Percentiles rank a stretch among this genome's conserved stretches.
phyloP scores from a whole-genome alignment of 2,797 vertebrate species.

The Leptatherina wallacei region DNA sequence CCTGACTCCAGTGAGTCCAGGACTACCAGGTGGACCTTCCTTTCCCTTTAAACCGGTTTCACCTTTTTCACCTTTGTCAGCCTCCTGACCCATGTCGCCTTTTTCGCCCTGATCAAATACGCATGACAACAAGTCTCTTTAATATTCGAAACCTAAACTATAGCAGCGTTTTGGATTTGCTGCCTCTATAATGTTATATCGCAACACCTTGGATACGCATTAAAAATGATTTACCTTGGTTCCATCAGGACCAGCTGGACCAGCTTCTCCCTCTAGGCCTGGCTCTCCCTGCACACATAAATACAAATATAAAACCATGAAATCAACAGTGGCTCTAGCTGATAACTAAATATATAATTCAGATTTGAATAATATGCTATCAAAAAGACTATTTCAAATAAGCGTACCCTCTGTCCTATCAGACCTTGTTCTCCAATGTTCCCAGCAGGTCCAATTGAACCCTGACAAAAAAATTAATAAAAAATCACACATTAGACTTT shows the following conservation, averaged over 20 bases:
- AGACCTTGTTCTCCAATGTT: slow-evolving; percentile 92
- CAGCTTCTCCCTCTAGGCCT: slow-evolving; percentile 92
- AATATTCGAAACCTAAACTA: not conserved
- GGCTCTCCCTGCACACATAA: slow-evolving; percentile 86
- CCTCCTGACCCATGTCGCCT: slow-evolving; percentile 92
- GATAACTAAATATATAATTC: not conserved
- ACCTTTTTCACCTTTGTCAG: slow-evolving; percentile 92
- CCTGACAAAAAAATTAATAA: slow-evolving; percentile 79
- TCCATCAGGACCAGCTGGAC: slow-evolving; percentile 88
- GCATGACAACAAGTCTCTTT: slow-evolving; percentile 2
- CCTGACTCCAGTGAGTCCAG: slow-evolving; percentile 90
- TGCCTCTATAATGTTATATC: not conserved
- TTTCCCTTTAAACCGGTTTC: slow-evolving; percentile 91
- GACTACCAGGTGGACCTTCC: slow-evolving; percentile 88
- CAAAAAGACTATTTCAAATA: slow-evolving; percentile 13
- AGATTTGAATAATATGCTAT: not conserved
- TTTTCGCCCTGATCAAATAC: slow-evolving; percentile 89
- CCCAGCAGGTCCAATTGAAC: slow-evolving; percentile 88
- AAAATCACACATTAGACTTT: not conserved
- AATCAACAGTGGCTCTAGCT: not conserved
- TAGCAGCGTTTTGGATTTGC: not conserved
- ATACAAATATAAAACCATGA: slow-evolving; percentile 24
- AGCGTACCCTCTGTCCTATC: slow-evolving; percentile 89
- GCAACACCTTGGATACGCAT: not conserved
- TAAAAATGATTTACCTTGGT: slow-evolving; percentile 84